phyloP scores from a whole-genome alignment of 1,140 invertebrate species.

The Dolichoris vasculosae region DNA sequence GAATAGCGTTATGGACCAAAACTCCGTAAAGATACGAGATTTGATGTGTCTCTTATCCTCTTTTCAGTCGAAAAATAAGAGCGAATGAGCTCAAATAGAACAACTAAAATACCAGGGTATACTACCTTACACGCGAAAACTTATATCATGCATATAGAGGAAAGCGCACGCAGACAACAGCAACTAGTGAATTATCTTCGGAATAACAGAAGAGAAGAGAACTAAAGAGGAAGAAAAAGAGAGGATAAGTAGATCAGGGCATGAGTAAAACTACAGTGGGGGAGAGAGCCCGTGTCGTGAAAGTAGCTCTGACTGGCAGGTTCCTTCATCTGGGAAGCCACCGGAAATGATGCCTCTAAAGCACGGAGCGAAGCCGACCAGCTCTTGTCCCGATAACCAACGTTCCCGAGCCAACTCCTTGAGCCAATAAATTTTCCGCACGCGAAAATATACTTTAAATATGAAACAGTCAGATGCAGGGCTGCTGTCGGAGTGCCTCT shows the following conservation, averaged over 20 bases:
- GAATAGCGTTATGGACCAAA: background rate
- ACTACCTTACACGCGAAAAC: background rate
- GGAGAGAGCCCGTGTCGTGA: slow-evolving; percentile 49
- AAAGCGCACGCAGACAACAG: background rate
- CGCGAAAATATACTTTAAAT: slow-evolving; percentile 72
- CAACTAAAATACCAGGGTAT: no score
- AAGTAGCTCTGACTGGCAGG: slow-evolving; percentile 68
- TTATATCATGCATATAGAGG: background rate
- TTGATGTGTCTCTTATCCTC: background rate
- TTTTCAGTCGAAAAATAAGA: background rate
- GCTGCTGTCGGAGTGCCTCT: background rate
- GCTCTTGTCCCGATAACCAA: slow-evolving; percentile 62
- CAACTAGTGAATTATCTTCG: background rate
- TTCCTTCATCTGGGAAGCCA: slow-evolving; percentile 74
- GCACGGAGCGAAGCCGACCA: slow-evolving; percentile 55
- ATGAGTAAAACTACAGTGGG: background rate
- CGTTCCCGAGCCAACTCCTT: slow-evolving; percentile 2
- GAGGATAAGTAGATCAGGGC: slow-evolving; percentile 62
- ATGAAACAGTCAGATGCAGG: slow-evolving; percentile 73
- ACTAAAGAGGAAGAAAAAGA: slow-evolving; percentile 58
- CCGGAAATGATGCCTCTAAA: slow-evolving; percentile 72
- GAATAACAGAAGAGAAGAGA: background rate
- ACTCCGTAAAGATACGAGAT: slow-evolving; percentile 14
- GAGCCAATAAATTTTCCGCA: slow-evolving; percentile 66
- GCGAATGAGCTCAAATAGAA: background rate